Base-by-base conservation (phyloP, 2,797 vertebrate genomes). In the Peromyscus aztecus region DNA sequence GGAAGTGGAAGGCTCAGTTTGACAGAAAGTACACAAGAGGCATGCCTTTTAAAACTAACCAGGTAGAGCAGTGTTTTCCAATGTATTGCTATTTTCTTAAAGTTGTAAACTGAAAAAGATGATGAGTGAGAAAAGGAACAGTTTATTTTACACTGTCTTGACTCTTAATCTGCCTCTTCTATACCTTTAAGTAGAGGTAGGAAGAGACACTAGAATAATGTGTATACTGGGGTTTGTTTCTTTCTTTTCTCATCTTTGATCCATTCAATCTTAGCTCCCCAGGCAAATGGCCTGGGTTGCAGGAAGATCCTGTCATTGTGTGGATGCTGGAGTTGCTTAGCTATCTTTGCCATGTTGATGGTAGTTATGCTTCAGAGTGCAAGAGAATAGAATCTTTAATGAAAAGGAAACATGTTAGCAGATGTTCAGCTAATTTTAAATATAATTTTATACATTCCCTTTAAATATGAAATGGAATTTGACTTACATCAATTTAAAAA, bases 1-100 rank as follows among this genome's bases (percentile, higher is more conserved):
- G 99, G 76, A 99, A 98, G 55, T 99, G 99, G 99, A 97, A 98
- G 78, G 97, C 99, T 67, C 98, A 97, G n/a, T 99, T 99, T 97
- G 82, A 99, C 89, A 97, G 96, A 19, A 97, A 98, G 86, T 82
- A 99, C 57, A 99, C 99, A 34, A 97, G 98, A 87, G 99, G 99
- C 91, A 99, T 98, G 98, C 97, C 98, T 23, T 99, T 99, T 96
- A 99, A 99, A 98, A 69, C 99, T 80, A 99, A 97, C 78, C 88
- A 98, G 99, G 99, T 99, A 97, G 82, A 96, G 16, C 23, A 17
- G 11, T 1, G 29, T 17, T 59, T 83, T 59, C 13, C 19, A 9
- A 40, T 10, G 2, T 37, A 9, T 27, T 69, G 49, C n/a, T 40
- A 2, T n/a, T 76, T 43, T 61, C 81, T 80, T 77, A 23, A 91